These are phyloP conservation scores for Noctua pronuba DNA, from an alignment of 2,888 invertebrate species.

Conservation along the genomic window DNA sequence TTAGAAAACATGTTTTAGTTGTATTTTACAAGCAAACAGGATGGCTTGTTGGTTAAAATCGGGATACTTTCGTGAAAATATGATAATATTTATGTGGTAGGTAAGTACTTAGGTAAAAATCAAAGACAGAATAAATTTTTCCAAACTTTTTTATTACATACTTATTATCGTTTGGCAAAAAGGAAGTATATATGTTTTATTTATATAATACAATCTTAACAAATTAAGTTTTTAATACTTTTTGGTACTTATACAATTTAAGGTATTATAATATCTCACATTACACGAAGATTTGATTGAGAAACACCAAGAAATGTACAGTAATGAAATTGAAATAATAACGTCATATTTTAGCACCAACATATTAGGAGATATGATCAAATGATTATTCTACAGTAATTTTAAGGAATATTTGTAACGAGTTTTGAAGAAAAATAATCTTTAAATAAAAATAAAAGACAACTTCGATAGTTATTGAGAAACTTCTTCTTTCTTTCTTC, in stretches of 20 bases:
- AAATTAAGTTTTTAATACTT: constrained; percentile 84
- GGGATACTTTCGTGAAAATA: too few species aligned
- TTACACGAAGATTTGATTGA: constrained; percentile 54
- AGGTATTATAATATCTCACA: constrained; percentile 70
- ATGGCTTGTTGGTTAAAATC: too few species aligned
- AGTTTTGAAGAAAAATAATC: constrained; percentile 9
- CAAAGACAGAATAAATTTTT: constrained; percentile 70
- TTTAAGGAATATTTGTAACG: constrained; percentile 28
- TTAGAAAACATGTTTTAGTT: neutral
- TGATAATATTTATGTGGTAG: too few species aligned
- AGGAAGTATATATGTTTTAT: constrained; percentile 83
- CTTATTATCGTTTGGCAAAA: constrained; percentile 87
- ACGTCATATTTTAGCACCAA: constrained; percentile 84
- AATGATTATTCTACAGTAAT: constrained; percentile 56
- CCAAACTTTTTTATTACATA: constrained; percentile 85
- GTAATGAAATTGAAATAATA: constrained; percentile 62
- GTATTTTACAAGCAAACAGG: neutral
- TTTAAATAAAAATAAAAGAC: neutral
- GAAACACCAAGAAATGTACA: constrained; percentile 69
- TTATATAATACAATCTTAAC: constrained; percentile 77
- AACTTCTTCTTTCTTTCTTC: too few species aligned
- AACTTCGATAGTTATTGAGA: neutral
- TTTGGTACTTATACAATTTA: constrained; percentile 86
- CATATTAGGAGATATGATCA: constrained; percentile 80
- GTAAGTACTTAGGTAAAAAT: neutral